These are phyloP conservation scores for Notoglanidium macrostoma DNA, from an alignment of 2,797 vertebrate genomes.

Conservation along the genomic window DNA sequence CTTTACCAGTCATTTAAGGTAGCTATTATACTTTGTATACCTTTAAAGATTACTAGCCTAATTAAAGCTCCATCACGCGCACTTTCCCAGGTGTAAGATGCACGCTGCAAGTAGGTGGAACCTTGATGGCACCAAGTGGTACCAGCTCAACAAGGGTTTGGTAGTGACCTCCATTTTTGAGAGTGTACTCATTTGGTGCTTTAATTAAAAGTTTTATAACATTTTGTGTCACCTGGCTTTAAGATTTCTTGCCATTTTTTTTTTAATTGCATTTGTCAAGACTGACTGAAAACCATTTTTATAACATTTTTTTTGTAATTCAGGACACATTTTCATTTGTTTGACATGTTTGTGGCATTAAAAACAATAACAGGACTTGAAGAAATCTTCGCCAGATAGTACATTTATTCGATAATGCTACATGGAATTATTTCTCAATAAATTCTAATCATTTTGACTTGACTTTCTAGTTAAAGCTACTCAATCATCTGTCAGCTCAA, in stretches of 20 bases:
- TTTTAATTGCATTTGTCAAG: not conserved
- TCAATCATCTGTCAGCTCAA: not conserved
- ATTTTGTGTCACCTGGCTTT: not conserved
- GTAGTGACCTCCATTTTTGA: not conserved
- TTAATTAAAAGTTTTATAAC: not conserved
- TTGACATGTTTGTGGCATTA: not conserved
- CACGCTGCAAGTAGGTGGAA: not conserved
- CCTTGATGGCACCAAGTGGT: not conserved
- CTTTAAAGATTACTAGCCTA: not conserved
- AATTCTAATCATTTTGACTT: not conserved
- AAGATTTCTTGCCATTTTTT: not conserved
- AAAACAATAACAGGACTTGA: not conserved
- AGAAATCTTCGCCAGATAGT: not conserved
- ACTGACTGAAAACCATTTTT: not conserved
- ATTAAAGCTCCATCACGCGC: not conserved
- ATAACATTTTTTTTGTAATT: not conserved
- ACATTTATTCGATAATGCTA: not conserved
- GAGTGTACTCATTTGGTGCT: no score
- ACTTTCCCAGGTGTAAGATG: not conserved
- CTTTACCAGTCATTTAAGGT: not conserved
- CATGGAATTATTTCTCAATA: not conserved
- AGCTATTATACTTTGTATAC: no score
- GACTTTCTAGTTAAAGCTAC: not conserved
- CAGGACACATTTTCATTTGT: not conserved
- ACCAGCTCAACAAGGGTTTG: not conserved